These are phyloP conservation scores for Eupithecia pulchellata DNA, from an alignment of 2,888 invertebrate genomes.

Conservation along the genomic window DNA sequence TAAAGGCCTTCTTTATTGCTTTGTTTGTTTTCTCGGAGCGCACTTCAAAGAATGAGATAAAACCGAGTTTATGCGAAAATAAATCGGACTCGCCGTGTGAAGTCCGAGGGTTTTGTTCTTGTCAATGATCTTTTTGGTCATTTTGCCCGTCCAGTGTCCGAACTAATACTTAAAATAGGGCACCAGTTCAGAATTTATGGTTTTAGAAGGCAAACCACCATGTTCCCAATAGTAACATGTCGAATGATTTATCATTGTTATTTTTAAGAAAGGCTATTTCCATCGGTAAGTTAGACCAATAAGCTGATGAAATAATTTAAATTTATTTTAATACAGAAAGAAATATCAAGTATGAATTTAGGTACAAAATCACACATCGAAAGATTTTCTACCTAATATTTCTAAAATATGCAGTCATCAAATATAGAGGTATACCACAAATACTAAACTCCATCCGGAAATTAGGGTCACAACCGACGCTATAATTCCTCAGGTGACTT, in stretches of 20 bases:
- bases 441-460: slow-evolving; percentile 48
- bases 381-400: background rate
- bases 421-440: background rate
- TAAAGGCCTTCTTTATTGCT: slow-evolving; percentile 85
- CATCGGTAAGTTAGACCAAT: background rate
- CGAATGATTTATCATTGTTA: background rate
- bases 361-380: background rate
- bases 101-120: slow-evolving; percentile 37
- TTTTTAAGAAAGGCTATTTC: background rate
- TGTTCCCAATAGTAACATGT: background rate
- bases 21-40: slow-evolving; percentile 84
- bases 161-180: background rate
- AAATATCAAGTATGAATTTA: no score
- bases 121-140: slow-evolving; percentile 38
- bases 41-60: slow-evolving; percentile 84
- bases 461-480: slow-evolving; percentile 13
- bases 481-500: slow-evolving; percentile 44
- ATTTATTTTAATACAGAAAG: no score
- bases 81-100: slow-evolving; percentile 63
- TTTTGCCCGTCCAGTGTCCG: slow-evolving; percentile 19
- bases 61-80: slow-evolving; percentile 81
- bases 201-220: background rate
- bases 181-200: background rate
- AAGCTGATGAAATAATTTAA: no score
- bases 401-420: background rate